Evolutionary conservation across 2,113 vertebrate species (phyloP).

Genomic region (Ophthalmolycus amberensis): DNA sequence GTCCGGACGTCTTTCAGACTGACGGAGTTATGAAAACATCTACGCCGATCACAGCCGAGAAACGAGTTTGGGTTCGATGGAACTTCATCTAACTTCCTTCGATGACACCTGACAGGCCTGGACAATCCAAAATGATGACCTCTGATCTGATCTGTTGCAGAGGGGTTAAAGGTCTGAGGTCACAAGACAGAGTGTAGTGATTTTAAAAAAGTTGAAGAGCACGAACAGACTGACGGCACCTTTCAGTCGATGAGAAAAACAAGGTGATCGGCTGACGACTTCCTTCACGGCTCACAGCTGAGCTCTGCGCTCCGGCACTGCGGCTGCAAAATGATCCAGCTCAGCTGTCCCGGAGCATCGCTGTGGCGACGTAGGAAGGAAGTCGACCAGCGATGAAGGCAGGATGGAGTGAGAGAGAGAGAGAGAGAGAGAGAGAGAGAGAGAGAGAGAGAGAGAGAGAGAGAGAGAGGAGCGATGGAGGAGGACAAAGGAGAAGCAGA

Average conservation of each 20-base stretch:
- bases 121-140: conserved; percentile 5
- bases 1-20: conserved; percentile 22
- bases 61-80: conserved; percentile 1
- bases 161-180: conserved; percentile 42
- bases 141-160: neutral
- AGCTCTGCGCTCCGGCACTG: conserved; percentile 49
- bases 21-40: conserved; percentile 46
- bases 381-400: conserved; percentile 52
- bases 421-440: conserved; percentile 19
- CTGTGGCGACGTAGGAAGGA: conserved; percentile 64
- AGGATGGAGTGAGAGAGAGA: conserved; percentile 41
- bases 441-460: conserved; percentile 28
- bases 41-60: neutral
- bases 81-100: conserved; percentile 72
- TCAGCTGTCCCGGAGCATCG: conserved; percentile 65
- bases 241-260: neutral
- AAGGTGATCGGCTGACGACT: neutral
- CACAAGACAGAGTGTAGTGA: neutral
- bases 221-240: neutral
- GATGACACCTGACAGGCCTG: conserved; percentile 20
- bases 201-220: neutral
- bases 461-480: conserved; percentile 31
- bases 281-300: conserved; percentile 5
- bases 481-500: conserved; percentile 66
- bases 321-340: conserved; percentile 48